Conservation (phyloP, 1,140 invertebrate species). For the Xylocopa sonorina region DNA sequence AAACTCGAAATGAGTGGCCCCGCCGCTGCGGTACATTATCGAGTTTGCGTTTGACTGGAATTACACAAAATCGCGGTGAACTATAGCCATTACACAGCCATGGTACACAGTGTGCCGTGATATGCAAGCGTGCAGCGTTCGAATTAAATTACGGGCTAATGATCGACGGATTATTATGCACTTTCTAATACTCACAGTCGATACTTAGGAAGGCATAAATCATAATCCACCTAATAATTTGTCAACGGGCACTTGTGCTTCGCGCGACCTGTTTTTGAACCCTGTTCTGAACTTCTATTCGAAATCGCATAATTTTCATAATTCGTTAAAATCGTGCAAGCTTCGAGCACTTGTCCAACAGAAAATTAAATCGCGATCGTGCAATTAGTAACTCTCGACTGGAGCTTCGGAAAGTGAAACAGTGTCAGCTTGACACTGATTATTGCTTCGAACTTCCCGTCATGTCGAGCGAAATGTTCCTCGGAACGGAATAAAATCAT, state of each 20-base stretch:
- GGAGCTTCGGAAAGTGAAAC: not conserved
- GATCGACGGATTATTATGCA: constrained; percentile 28
- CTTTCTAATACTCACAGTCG: constrained; percentile 7
- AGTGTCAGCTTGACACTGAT: not conserved
- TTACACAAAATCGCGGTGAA: constrained; percentile 31
- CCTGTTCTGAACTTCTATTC: too few species aligned
- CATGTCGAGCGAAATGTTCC: constrained; percentile 15
- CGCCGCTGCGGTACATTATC: constrained; percentile 35
- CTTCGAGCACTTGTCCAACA: not conserved
- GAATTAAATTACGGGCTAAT: constrained; percentile 47
- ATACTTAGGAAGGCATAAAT: constrained; percentile 20
- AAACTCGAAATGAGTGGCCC: constrained; percentile 24
- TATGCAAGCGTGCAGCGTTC: constrained; percentile 26
- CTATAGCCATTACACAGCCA: constrained; percentile 13
- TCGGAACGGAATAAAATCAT: not conserved
- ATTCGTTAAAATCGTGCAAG: too few species aligned
- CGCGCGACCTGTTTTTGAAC: not conserved
- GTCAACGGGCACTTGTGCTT: not conserved
- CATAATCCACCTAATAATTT: constrained; percentile 8
- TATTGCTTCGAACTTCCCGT: constrained; percentile 25
- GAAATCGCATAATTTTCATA: not conserved
- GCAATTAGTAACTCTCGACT: not conserved
- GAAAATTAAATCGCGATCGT: not conserved
- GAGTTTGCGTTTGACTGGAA: constrained; percentile 42
- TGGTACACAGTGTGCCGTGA: constrained; percentile 40